Evolutionary conservation across 30 jellyfish, hydroid and myxozoan genomes (phyloP).

Genomic region (Turritopsis rubra): DNA sequence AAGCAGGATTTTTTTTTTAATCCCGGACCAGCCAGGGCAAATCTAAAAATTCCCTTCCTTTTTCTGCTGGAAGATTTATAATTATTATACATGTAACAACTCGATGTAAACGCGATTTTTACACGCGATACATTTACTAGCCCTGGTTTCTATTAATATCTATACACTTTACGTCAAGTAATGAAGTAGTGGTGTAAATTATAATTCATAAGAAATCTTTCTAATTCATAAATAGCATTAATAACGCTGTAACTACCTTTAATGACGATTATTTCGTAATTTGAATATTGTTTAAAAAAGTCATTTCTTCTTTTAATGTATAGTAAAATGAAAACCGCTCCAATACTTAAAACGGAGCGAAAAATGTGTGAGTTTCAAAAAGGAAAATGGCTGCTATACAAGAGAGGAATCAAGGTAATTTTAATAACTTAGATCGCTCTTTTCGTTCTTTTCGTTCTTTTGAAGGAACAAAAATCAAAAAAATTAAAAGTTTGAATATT

Average conservation of each 20-base stretch:
- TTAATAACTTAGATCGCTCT: background rate
- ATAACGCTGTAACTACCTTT: too few species aligned
- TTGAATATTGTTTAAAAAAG: too few species aligned
- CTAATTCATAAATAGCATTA: too few species aligned
- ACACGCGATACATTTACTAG: background rate
- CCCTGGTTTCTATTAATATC: background rate
- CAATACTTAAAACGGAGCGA: background rate
- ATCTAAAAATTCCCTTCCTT: too few species aligned
- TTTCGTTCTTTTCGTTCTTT: too few species aligned
- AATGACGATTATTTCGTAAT: too few species aligned
- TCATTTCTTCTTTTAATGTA: too few species aligned
- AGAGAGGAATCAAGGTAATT: slow-evolving; percentile 17
- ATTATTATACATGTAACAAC: background rate
- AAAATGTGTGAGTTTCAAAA: background rate
- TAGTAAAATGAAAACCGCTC: background rate
- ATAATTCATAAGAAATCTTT: too few species aligned
- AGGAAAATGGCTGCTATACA: slow-evolving; percentile 11
- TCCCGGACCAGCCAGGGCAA: background rate
- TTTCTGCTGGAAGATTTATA: too few species aligned
- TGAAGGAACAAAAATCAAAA: too few species aligned
- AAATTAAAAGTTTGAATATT: too few species aligned
- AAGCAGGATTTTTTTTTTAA: background rate
- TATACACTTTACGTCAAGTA: background rate
- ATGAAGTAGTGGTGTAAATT: too few species aligned
- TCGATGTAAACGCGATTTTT: background rate